Evolutionary conservation across 2,113 vertebrate species (phyloP).

Genomic region (Mastomys coucha): DNA sequence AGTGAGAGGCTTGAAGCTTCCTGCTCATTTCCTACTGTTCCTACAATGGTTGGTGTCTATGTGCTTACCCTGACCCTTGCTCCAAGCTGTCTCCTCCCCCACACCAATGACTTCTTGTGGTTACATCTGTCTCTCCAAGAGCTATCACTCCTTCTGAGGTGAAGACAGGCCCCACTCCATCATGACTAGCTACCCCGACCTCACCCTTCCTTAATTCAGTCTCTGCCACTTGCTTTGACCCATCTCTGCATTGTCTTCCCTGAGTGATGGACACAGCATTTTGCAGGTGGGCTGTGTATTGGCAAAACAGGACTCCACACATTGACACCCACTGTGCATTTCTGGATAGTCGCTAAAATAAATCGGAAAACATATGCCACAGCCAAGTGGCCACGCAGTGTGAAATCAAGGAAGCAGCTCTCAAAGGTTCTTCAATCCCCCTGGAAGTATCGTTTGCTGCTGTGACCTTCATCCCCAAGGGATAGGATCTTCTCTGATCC

Average conservation of each 20-base stretch:
- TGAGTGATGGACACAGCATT: neutral
- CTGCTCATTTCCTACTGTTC: neutral
- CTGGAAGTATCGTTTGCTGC: neutral
- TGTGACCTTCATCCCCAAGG: neutral
- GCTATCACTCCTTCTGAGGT: neutral
- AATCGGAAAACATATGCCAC: constrained; percentile 30
- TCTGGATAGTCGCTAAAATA: constrained; percentile 36
- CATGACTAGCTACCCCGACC: neutral
- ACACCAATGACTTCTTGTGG: neutral
- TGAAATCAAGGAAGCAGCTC: constrained; percentile 5
- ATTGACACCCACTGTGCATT: neutral
- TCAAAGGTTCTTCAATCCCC: neutral
- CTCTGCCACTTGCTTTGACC: neutral
- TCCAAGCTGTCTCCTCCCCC: neutral
- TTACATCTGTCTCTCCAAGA: neutral
- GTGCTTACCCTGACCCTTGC: neutral
- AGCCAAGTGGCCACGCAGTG: neutral
- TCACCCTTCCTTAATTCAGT: neutral
- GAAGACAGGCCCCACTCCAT: neutral
- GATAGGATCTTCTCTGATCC: neutral
- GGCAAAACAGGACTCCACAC: neutral
- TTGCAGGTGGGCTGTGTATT: neutral
- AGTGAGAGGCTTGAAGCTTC: neutral
- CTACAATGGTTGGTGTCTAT: neutral
- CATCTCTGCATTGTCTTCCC: neutral